These are phyloP conservation scores for Muscicapa comitata DNA, from an alignment of 2,797 vertebrate genomes.

Conservation along the genomic window DNA sequence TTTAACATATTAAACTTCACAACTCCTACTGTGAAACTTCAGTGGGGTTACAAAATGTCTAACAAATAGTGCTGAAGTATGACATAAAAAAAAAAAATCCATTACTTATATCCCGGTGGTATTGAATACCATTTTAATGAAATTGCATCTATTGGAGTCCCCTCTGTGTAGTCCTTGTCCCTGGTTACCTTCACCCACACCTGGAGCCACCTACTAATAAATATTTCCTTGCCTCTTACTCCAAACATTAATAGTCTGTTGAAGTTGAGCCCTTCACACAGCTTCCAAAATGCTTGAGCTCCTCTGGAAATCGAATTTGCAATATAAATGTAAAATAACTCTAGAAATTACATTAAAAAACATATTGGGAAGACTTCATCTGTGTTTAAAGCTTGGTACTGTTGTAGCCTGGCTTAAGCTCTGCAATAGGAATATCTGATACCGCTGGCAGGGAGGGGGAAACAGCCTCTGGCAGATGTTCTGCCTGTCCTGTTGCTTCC, in stretches of 20 bases:
- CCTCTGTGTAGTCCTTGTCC: background rate
- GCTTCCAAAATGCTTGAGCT: background rate
- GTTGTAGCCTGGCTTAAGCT: background rate
- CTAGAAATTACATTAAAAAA: background rate
- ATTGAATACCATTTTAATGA: background rate
- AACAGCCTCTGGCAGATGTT: background rate
- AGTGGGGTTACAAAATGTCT: background rate
- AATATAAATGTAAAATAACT: background rate
- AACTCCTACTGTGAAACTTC: background rate
- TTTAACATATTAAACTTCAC: background rate
- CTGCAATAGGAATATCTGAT: background rate
- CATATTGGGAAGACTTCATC: background rate
- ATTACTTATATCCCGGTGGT: background rate
- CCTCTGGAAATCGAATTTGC: background rate
- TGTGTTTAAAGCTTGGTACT: background rate
- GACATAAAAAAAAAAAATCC: background rate
- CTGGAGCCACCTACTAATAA: background rate
- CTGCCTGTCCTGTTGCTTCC: background rate
- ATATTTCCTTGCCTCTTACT: background rate
- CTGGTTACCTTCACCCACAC: background rate
- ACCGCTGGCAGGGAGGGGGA: background rate
- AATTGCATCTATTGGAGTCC: background rate
- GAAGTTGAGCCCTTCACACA: background rate
- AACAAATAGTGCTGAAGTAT: background rate
- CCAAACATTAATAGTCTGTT: background rate